A percentile compares a stretch with the other conserved stretches of the same genome.
Conservation (phyloP, 2,888 invertebrate species). For the Nymphalis urticae region DNA sequence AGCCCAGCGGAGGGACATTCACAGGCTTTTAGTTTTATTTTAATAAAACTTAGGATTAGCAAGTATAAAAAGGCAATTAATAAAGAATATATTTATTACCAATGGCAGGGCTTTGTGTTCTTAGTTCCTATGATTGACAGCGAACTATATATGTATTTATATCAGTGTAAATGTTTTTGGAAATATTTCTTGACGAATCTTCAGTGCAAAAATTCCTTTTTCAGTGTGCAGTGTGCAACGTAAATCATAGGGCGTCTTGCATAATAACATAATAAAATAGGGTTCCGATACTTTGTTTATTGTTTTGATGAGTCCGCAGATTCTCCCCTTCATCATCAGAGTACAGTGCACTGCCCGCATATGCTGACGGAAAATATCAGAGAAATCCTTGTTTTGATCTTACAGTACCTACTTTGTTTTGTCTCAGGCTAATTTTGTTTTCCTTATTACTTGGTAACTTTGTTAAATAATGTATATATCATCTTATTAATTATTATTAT, state of each 20-base stretch:
- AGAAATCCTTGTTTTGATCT: constrained; percentile 39
- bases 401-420: constrained; percentile 1
- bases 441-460: neutral
- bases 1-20: too few relatives aligned
- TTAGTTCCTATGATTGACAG: too few relatives aligned
- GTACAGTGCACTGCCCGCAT: constrained; percentile 63
- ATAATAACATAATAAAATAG: constrained; percentile 80
- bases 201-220: constrained; percentile 29
- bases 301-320: constrained; percentile 81
- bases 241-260: constrained; percentile 78
- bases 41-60: too few relatives aligned
- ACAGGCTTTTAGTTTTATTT: too few relatives aligned
- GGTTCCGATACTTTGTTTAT: constrained; percentile 81
- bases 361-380: constrained; percentile 62
- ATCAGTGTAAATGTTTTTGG: neutral
- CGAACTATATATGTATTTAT: too few relatives aligned
- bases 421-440: neutral
- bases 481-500: too few relatives aligned
- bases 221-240: constrained; percentile 61
- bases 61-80: too few relatives aligned
- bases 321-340: constrained; percentile 59
- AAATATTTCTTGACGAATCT: neutral
- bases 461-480: neutral
- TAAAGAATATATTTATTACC: too few relatives aligned
- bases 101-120: too few relatives aligned